A percentile compares a stretch with the other conserved stretches of the same genome.
These are phyloP conservation scores for Struthidea cinerea DNA, from an alignment of 2,113 vertebrate genomes.

Conservation along the genomic window DNA sequence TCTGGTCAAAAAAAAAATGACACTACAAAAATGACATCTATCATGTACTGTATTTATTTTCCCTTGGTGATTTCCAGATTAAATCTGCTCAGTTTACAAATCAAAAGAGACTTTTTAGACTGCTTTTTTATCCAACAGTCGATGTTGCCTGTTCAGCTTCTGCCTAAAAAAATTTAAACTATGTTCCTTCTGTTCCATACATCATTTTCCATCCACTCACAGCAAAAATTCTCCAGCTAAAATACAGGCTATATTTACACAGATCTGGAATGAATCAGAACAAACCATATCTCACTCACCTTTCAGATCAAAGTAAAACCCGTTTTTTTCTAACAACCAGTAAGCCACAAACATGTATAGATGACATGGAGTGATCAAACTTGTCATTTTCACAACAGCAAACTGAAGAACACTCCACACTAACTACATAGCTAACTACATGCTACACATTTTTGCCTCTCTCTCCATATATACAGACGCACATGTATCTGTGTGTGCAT, in stretches of 20 bases:
- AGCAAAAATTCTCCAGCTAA: constrained; percentile 11
- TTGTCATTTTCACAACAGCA: neutral
- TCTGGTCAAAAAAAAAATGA: constrained; percentile 50
- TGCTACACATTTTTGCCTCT: neutral
- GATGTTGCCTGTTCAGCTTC: neutral
- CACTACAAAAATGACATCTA: constrained; percentile 53
- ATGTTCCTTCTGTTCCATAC: neutral
- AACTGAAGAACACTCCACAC: neutral
- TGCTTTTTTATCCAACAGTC: neutral
- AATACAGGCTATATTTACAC: constrained; percentile 5
- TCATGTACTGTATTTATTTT: constrained; percentile 55
- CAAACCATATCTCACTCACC: neutral
- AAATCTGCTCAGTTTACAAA: constrained; percentile 53
- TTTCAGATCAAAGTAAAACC: neutral
- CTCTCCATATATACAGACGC: fast-evolving
- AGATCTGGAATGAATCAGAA: neutral
- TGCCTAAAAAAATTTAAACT: neutral
- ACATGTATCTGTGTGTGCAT: fast-evolving
- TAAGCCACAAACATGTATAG: neutral
- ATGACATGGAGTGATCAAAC: neutral
- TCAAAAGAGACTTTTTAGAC: neutral
- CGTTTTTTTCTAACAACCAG: neutral
- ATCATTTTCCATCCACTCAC: neutral
- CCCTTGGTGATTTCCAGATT: constrained; percentile 49
- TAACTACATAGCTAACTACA: neutral